Evolutionary conservation across 2,113 vertebrate genomes (phyloP), one percentile per base, ranked within the genome.

Genomic region (Cyprinus carpio): DNA sequence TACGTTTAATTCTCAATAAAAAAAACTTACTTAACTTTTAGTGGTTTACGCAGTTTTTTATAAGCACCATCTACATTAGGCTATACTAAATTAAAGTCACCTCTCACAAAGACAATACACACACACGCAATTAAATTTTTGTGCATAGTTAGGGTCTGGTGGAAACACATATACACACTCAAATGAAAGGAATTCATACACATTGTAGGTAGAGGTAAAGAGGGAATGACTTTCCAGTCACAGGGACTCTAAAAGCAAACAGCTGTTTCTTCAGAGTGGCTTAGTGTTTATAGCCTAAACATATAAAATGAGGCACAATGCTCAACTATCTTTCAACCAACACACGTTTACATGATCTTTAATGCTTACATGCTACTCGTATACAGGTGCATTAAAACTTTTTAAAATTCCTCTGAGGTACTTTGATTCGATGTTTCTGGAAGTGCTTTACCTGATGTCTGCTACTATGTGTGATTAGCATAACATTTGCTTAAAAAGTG

Each of bases 251-350:
- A 85, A 25, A 83, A 88, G n/a, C n/a, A n/a, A 84, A 88, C 90
- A 91, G 91, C 90, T 90, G 90, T 64, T 93, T n/a, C n/a, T n/a
- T n/a, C 90, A 87, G 89, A 84, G 89, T n/a, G 82, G 78, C 72
- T 84, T 81, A 23, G 75, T 81, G 88, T 88, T 86, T 86, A 85
- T 87, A 89, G 89, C n/a, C 82, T 89, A 90, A 92, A 92, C 89
- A 92, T 81, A 87, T 71, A 74, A 75, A 89, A 86, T n/a, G n/a
- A n/a, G n/a, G n/a, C 89, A 85, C 90, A 82, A n/a, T 82, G 43
- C 62, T 13, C 62, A 3, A 12, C 43, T 65, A 25, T 81, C 49
- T 77, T 56, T 56, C 27, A 71, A n/a, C 20, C 9, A 31, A 34
- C 29, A 34, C 65, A 34, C 16, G 18, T 16, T 31, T 29, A 69